Evolutionary conservation across 1,140 invertebrate species (phyloP).

Genomic region (Saxidomus purpurata): DNA sequence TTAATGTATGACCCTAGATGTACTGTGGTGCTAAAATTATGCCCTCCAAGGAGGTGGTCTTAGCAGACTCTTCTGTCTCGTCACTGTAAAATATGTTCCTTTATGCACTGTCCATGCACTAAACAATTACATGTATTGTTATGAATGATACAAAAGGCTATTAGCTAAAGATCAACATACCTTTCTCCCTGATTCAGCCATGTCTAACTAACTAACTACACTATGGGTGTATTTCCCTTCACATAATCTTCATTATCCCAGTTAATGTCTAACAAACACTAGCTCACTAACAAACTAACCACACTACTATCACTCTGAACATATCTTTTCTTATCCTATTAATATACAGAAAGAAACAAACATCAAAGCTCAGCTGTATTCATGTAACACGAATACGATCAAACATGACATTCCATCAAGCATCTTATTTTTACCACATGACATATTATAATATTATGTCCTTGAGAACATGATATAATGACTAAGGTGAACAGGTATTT

Average conservation of each 20-base stretch:
- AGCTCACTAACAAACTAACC: neutral
- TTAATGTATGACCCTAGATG: no score
- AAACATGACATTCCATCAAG: neutral
- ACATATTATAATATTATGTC: no score
- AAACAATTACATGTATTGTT: no score
- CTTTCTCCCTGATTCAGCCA: conserved; percentile 10
- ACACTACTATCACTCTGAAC: neutral
- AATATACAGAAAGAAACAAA: conserved; percentile 26
- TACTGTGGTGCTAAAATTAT: no score
- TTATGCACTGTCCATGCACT: no score
- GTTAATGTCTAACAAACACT: neutral
- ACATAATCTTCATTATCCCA: neutral
- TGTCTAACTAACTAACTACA: neutral
- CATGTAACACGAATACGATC: neutral
- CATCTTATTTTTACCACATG: neutral
- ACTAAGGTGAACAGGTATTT: neutral
- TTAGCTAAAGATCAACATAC: neutral
- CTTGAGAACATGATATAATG: neutral
- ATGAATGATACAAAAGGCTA: no score
- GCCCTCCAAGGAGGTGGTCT: no score
- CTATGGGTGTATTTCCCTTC: neutral
- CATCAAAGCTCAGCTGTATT: conserved; percentile 13
- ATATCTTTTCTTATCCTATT: neutral
- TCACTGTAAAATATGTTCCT: no score
- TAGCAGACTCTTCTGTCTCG: no score